Evolutionary conservation across 2,113 vertebrate genomes (phyloP), one percentile per base, ranked within the genome.

Genomic region (Nansenia antarctica): DNA sequence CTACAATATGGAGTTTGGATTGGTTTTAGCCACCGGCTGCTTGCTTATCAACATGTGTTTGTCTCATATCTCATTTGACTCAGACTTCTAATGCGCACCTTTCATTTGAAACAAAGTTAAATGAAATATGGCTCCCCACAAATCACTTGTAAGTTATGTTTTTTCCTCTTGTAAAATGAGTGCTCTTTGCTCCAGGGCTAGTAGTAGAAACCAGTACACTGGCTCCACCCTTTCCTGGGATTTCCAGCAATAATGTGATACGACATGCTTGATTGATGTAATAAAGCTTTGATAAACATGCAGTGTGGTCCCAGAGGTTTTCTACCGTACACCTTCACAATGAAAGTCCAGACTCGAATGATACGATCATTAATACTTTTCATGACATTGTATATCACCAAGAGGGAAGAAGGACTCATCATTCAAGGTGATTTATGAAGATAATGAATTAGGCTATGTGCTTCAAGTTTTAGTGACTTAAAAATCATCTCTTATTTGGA

Each of bases 131-230:
- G 4, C 27, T 70, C 62, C 59, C 75, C 73, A 77, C 76, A 85
- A 85, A 87, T 84, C 85, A 78, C 71, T 73, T 67, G 65, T 55
- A 78, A 78, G 60, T 80, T 69, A 69, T 78, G 74, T 79, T 76
- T 87, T 88, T 84, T 61, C 78, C 79, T 85, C 82, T 83, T 85
- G 80, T 85, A 85, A 88, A 88, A 77, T 24, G 65, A 68, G 73
- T 84, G 82, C 82, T 70, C 18, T 63, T 78, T 39, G 80, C 87
- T 85, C 54, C 9, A 8, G 75, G 89, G 71, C 60, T 47, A 9
- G 70, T 69, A 61, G 32, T 37, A 76, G 74, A 85, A 83, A 42
- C 65, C 47, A 59, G 58, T 74, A 58, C 67, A 70, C 72, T 77
- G 39, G n/a, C 82, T 61, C 76, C 74, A 83, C 69, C 81, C 79